Evolutionary conservation across 2,797 vertebrate species (phyloP).

Genomic region (Neosalanx taihuensis): DNA sequence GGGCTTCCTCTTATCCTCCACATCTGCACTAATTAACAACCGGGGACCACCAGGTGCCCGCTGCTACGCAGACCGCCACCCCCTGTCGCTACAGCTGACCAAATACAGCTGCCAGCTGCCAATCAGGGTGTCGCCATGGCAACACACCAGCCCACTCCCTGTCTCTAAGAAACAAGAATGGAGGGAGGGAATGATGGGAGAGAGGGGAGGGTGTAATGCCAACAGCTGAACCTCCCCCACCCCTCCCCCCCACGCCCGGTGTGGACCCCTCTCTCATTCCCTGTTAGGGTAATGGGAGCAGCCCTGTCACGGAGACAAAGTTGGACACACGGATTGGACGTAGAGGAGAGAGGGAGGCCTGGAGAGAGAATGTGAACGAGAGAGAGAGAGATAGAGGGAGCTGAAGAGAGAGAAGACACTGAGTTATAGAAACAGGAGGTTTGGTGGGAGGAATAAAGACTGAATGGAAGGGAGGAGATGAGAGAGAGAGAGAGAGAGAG

Average conservation of each 20-base stretch:
- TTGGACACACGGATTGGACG: slow-evolving; percentile 34
- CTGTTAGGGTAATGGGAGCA: slow-evolving; percentile 53
- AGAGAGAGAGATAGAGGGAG: neutral
- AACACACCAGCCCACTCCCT: slow-evolving; percentile 59
- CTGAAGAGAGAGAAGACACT: neutral
- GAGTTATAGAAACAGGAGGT: no score
- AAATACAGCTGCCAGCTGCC: slow-evolving; percentile 67
- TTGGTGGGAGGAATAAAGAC: no score
- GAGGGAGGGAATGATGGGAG: slow-evolving; percentile 23
- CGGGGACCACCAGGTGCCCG: neutral
- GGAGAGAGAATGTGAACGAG: neutral
- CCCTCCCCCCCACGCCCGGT: slow-evolving; percentile 23
- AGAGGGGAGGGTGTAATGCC: slow-evolving; percentile 20
- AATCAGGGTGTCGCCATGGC: slow-evolving; percentile 56
- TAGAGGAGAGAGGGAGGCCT: neutral
- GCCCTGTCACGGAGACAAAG: slow-evolving; percentile 41
- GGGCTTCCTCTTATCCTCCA: neutral
- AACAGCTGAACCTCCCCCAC: slow-evolving; percentile 51
- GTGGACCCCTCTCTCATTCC: slow-evolving; percentile 47
- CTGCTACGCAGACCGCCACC: neutral
- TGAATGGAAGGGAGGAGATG: no score
- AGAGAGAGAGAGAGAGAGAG: no score
- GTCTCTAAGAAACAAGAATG: slow-evolving; percentile 53
- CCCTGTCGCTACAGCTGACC: slow-evolving; percentile 53
- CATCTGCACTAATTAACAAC: neutral